phyloP scores from a whole-genome alignment of 2,888 invertebrate genomes.

The Thymelicus lineola region DNA sequence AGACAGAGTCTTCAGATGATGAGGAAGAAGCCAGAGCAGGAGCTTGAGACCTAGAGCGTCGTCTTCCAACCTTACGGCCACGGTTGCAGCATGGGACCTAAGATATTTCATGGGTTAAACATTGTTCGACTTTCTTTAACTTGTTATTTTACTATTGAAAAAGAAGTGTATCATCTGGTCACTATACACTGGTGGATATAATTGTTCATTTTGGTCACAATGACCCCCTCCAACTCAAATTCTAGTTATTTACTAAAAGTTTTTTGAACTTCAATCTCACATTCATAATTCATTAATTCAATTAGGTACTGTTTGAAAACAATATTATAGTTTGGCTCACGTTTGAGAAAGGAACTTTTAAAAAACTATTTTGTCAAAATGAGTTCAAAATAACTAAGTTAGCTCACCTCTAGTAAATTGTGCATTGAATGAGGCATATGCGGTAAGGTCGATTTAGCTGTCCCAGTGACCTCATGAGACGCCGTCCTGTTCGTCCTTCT shows the following conservation, averaged over 20 bases:
- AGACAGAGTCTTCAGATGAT: constrained; percentile 74
- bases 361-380: no score
- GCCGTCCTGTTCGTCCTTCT: constrained; percentile 84
- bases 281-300: no score
- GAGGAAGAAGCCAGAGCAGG: constrained; percentile 73
- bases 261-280: no score
- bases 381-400: background rate
- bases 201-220: no score
- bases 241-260: no score
- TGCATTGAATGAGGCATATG: constrained; percentile 83
- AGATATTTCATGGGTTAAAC: background rate
- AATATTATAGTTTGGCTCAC: no score
- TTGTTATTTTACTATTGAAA: no score
- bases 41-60: constrained; percentile 74
- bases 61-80: constrained; percentile 68
- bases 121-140: background rate
- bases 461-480: constrained; percentile 74
- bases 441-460: constrained; percentile 83
- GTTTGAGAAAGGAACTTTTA: no score
- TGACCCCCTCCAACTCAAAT: no score
- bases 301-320: no score
- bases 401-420: constrained; percentile 86
- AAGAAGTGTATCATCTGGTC: no score
- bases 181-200: no score
- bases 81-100: constrained; percentile 75